Evolutionary conservation across 2,113 vertebrate genomes (phyloP), one percentile per base, ranked within the genome.

Genomic region (Hippolais icterina): DNA sequence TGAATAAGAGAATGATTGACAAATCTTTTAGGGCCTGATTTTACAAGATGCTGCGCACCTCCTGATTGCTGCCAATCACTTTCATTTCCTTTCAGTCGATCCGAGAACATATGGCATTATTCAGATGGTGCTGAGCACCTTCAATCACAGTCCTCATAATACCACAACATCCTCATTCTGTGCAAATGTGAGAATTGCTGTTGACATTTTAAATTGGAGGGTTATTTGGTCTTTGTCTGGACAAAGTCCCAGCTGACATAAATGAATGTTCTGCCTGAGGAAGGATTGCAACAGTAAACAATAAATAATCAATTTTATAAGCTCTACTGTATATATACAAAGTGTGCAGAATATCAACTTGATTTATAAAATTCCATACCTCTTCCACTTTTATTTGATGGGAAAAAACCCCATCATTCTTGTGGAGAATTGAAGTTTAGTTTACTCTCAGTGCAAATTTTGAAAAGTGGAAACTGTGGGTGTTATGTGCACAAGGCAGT

Each of bases 1-100:
- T 93, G 76, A 94, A 93, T 90, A 97, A 90, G 94, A 84, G 87
- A 97, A 97, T 97, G 97, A 97, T 96, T 97, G 96, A 97, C 95
- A 96, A 65, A 96, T 94, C 95, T 97, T 96, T 95, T 86, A 96
- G 88, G 93, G 72, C 68, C 88, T 94, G 87, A 96, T 96, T 96
- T 96, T 96, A 96, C 95, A 96, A 97, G 95, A 96, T 96, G 95
- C 96, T 96, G 90, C 13, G 25, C 94, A 95, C 92, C 93, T 96
- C 95, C 76, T 90, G 96, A 97, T 95, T 95, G 96, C 93, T 96
- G 95, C 96, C 93, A 92, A 90, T 96, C 94, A 96, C 71, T 95
- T 97, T 88, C 83, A 86, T 96, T 96, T 97, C 57, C 86, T 92
- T 97, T 97, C 88, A 92, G 79, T 90, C 10, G 22, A 94, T 96